These are phyloP conservation scores for Daphoenositta chrysoptera DNA, from an alignment of 2,113 vertebrate genomes.

Conservation along the genomic window DNA sequence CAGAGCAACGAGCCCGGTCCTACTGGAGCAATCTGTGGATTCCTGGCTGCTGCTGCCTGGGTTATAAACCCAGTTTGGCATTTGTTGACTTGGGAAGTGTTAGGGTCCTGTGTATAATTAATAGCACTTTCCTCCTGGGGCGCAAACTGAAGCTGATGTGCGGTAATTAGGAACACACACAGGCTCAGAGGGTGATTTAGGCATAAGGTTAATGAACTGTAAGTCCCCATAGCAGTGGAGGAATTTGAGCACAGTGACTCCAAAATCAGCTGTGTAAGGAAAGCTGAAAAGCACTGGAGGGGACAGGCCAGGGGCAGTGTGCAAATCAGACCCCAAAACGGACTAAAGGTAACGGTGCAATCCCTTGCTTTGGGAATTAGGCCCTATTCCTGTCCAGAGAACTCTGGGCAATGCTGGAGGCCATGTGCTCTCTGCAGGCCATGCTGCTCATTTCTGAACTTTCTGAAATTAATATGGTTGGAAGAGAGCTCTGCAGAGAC, in stretches of 20 bases:
- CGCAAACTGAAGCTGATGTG: constrained; percentile 53
- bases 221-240: neutral
- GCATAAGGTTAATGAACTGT: constrained; percentile 63
- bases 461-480: neutral
- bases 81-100: constrained; percentile 37
- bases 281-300: neutral
- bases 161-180: constrained; percentile 65
- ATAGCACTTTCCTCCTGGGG: neutral
- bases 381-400: neutral
- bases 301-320: neutral
- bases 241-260: constrained; percentile 45
- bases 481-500: neutral
- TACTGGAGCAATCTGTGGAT: neutral
- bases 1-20: neutral
- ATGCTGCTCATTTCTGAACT: neutral
- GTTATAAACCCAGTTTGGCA: constrained; percentile 40
- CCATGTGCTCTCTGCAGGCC: neutral
- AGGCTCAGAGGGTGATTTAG: constrained; percentile 27
- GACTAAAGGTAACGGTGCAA: neutral
- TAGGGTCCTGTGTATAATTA: constrained; percentile 34
- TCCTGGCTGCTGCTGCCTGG: neutral
- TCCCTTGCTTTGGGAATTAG: neutral
- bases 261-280: neutral
- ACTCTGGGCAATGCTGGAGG: neutral
- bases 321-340: neutral